Conservation (phyloP, 2,797 vertebrate genomes). For the Anniella stebbinsi region DNA sequence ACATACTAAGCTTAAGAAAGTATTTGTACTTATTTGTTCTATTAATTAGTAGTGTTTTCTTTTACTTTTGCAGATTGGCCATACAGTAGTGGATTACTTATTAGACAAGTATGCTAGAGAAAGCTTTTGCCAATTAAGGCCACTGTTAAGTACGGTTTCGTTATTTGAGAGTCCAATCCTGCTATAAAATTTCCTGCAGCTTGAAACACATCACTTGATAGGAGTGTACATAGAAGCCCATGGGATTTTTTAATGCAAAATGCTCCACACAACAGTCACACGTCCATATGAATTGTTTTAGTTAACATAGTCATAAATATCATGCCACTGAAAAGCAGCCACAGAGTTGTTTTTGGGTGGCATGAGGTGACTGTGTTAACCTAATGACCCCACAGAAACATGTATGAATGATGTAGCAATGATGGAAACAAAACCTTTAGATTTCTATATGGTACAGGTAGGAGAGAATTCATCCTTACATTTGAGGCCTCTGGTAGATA, state of each 20-base stretch:
- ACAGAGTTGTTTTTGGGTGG: neutral
- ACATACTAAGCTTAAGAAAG: neutral
- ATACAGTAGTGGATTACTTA: neutral
- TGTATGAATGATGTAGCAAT: neutral
- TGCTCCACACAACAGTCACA: neutral
- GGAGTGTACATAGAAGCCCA: neutral
- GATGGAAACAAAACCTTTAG: neutral
- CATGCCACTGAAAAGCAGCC: neutral
- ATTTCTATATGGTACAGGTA: neutral
- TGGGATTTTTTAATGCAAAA: neutral
- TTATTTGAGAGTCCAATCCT: neutral
- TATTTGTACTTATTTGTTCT: conserved; percentile 48
- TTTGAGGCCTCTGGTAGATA: neutral
- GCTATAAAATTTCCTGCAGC: neutral
- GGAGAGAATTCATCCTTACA: neutral
- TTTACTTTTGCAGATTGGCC: conserved; percentile 4
- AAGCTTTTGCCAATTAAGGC: neutral
- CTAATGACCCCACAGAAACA: neutral
- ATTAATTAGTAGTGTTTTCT: conserved; percentile 14
- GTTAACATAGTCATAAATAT: neutral
- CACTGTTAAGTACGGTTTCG: neutral
- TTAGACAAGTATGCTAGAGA: neutral
- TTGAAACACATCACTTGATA: neutral
- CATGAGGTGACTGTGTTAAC: neutral
- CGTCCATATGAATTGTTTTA: neutral